These are phyloP conservation scores for Wiebesia pumilae DNA, from an alignment of 1,140 invertebrate genomes.

Conservation along the genomic window DNA sequence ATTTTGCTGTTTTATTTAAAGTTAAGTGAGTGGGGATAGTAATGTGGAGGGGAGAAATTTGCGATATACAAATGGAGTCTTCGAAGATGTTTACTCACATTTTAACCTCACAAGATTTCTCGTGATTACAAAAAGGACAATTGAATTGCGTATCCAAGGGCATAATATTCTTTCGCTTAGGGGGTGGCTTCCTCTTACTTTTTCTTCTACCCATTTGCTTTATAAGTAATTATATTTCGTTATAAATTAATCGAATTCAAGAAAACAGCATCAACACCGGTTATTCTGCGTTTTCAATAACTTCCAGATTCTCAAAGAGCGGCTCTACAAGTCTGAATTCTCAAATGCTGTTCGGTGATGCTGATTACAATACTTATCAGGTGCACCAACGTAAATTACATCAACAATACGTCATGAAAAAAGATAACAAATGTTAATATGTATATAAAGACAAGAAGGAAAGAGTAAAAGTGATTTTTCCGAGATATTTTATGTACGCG, in stretches of 20 bases:
- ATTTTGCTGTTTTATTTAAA: conserved; percentile 39
- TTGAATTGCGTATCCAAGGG: conserved; percentile 97
- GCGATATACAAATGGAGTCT: not conserved
- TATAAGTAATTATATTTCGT: not conserved
- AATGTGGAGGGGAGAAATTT: conserved; percentile 18
- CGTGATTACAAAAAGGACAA: conserved; percentile 99
- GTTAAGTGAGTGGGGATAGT: not conserved
- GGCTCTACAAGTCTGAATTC: not conserved
- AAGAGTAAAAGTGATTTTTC: not conserved
- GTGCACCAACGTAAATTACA: not conserved
- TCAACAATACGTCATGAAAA: not conserved
- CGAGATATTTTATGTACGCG: not conserved
- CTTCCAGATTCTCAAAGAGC: not conserved
- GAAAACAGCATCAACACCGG: not conserved
- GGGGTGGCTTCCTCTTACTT: conserved; percentile 96
- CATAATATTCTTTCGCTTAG: conserved; percentile 94
- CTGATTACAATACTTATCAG: not conserved
- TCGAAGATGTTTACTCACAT: conserved; percentile 82
- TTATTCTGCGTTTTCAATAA: not conserved
- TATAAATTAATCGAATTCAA: not conserved
- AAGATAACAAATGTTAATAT: not conserved
- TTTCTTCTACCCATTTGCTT: conserved; percentile 93
- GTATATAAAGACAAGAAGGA: not conserved
- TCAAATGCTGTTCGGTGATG: not conserved
- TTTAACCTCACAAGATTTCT: conserved; percentile 99